Evolutionary conservation across 2,113 vertebrate species (phyloP).

Genomic region (Bathybates hornii): DNA sequence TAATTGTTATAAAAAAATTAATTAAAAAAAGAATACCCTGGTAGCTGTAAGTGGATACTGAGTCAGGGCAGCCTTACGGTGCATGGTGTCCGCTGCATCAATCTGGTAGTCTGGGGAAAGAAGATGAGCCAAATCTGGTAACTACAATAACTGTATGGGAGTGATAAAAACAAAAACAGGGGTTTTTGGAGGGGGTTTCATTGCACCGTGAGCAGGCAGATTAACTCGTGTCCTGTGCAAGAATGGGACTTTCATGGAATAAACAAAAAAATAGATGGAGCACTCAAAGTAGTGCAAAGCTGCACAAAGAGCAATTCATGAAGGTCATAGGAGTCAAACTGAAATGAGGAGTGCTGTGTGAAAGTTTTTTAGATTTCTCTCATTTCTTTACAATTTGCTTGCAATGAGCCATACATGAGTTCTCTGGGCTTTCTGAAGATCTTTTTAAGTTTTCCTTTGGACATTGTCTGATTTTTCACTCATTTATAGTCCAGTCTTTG

Average conservation of each 20-base stretch:
- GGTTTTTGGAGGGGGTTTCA: neutral
- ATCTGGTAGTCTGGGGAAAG: neutral
- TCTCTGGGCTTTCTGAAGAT: neutral
- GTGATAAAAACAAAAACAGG: neutral
- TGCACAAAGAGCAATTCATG: neutral
- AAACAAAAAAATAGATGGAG: neutral
- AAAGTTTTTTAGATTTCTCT: neutral
- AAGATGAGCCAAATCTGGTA: neutral
- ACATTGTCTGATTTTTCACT: neutral
- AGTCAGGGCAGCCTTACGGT: neutral
- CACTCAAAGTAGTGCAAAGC: neutral
- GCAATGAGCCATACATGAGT: neutral
- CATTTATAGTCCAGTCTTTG: neutral
- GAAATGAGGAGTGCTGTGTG: neutral
- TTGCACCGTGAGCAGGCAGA: neutral
- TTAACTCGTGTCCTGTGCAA: neutral
- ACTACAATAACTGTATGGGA: neutral
- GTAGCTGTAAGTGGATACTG: neutral
- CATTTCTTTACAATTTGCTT: neutral
- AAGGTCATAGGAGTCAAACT: neutral
- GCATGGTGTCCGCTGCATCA: neutral
- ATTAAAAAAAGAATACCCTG: neutral
- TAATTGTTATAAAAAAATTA: neutral
- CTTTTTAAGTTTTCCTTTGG: neutral
- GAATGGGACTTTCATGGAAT: neutral